These are phyloP conservation scores for Drosophila silvestris DNA, from an alignment of 2,888 invertebrate species.

Conservation along the genomic window DNA sequence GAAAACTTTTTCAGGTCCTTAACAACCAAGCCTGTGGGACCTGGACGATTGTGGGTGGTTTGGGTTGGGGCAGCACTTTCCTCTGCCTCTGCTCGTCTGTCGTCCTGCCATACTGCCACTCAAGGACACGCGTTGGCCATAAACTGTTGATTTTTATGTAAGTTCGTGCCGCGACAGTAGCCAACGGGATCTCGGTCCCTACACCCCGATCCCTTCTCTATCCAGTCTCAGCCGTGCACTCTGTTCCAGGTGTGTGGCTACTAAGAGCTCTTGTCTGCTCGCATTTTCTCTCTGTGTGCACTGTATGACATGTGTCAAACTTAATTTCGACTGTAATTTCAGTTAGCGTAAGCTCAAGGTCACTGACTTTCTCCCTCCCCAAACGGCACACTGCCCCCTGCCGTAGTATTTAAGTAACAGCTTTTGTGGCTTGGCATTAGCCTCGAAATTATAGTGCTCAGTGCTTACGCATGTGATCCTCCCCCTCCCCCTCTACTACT, in stretches of 20 bases:
- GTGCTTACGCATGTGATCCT: conserved; percentile 18
- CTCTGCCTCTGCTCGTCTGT: not conserved
- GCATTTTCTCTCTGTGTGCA: not conserved
- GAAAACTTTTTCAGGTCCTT: conserved; percentile 56
- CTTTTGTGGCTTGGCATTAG: conserved; percentile 62
- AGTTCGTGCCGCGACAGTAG: conserved; percentile 59
- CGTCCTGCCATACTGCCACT: conserved; percentile 40
- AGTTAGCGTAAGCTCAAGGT: conserved; percentile 40
- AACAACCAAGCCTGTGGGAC: conserved; percentile 20
- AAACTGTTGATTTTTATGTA: conserved; percentile 81
- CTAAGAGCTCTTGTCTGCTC: conserved; percentile 31
- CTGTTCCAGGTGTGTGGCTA: conserved; percentile 30
- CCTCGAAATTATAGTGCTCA: conserved; percentile 62
- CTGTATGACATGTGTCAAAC: conserved; percentile 66
- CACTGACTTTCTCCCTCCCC: conserved; percentile 1
- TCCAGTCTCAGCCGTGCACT: not conserved
- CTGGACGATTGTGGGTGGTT: too few species aligned
- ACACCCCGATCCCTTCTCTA: not conserved
- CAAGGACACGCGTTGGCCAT: conserved; percentile 75
- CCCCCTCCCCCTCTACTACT: not conserved
- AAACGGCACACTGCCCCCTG: not conserved
- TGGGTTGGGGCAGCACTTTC: not conserved
- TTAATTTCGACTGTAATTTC: conserved; percentile 49
- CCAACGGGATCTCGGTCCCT: conserved; percentile 22
- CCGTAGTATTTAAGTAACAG: not conserved